Base-by-base conservation (phyloP, 2,888 invertebrate genomes). In the Argyresthia goedartella region DNA sequence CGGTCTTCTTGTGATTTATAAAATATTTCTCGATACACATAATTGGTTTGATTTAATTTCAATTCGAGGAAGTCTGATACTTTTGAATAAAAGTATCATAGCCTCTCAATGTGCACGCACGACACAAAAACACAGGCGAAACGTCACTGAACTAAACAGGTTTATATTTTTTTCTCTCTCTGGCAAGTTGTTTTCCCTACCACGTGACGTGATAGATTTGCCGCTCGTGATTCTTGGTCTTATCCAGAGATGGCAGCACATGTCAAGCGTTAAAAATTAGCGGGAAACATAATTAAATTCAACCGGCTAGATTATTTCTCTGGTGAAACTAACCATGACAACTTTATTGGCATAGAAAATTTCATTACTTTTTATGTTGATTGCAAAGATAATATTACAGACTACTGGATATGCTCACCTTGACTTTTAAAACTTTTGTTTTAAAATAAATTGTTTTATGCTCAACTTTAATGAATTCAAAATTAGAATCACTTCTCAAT, bases 131-230 rank as follows among this genome's bases (percentile, higher is more conserved):
- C 46, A 25, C 79, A 81, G 60, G 59, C 60, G 60, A 70, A 68
- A 80, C 81, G 82, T 81, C 84, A 85, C 66, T 67, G 63, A 57
- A 73, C 71, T 70, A 76, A 78, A 80, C 80, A 74, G 81, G 81
- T 81, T 82, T 52, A 72, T 66, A 64, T 67, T 73, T 74, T 77
- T 73, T 76, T 66, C 54, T 56, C 51, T 42, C 65, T 65, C 60
- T 67, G 61, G 53, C 53, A 36, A 52, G 53, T 55, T 44, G 45
- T 50, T 57, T 55, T 57, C 25, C 34, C 55, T 60, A 70, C 74
- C 74, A 74, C 75, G 76, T 77, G 77, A 74, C 75, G 76, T 77
- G 77, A 78, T 80, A 62, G 72, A 71, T 67, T 63, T 55, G 55
- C 43, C 46, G 51, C 9, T 62, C 51, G 56, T 56, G 66, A 71